phyloP scores from a whole-genome alignment of 2,113 vertebrate species.

The Connochaetes taurinus region DNA sequence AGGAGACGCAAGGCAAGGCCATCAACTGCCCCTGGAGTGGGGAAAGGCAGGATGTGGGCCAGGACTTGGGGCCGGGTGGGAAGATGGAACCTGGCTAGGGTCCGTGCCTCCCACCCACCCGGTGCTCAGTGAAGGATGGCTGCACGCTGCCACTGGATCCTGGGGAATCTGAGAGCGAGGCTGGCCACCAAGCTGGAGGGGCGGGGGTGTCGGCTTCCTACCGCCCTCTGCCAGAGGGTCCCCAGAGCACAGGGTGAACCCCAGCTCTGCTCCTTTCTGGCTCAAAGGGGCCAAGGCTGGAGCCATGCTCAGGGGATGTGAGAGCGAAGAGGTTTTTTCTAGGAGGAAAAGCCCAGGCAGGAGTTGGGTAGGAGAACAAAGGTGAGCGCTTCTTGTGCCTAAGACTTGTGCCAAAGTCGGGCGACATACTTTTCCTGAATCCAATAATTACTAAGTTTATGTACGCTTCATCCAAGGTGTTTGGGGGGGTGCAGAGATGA shows the following conservation, averaged over 20 bases:
- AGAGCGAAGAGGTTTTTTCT: neutral
- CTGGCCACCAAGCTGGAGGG: neutral
- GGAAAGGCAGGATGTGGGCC: neutral
- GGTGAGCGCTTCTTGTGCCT: neutral
- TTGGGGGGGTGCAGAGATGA: neutral
- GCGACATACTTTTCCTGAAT: neutral
- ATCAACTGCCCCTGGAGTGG: neutral
- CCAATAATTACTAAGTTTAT: neutral
- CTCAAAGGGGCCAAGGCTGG: neutral
- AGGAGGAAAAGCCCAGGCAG: neutral
- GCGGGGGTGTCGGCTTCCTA: accelerated
- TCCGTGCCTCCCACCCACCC: neutral
- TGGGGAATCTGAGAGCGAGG: neutral
- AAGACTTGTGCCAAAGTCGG: accelerated
- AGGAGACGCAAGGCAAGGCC: neutral
- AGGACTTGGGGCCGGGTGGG: neutral
- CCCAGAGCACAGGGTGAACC: neutral
- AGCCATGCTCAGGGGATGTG: accelerated
- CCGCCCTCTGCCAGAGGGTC: neutral
- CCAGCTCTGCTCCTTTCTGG: neutral
- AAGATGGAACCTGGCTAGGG: neutral
- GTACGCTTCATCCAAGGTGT: no score
- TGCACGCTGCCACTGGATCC: neutral
- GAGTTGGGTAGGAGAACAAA: neutral
- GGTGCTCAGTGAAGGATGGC: neutral